These are phyloP conservation scores for Zosterops japonicus DNA, from an alignment of 2,113 vertebrate genomes.

Conservation along the genomic window DNA sequence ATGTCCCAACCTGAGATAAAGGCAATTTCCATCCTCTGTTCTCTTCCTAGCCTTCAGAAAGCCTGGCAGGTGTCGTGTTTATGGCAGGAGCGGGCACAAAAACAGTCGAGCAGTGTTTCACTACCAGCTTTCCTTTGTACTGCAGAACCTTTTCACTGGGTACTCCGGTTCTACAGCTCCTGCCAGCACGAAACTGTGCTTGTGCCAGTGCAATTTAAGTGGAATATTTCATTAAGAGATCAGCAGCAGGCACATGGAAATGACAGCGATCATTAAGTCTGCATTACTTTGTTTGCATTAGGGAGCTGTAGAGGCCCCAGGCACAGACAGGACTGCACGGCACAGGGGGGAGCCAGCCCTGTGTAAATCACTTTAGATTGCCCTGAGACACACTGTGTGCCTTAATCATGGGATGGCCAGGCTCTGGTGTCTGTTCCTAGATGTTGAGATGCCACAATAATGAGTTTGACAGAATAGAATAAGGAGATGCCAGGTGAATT, in stretches of 20 bases:
- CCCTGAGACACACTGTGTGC: not conserved
- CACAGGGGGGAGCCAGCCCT: not conserved
- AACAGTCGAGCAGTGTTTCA: not conserved
- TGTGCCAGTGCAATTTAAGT: not conserved
- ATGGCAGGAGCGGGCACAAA: not conserved
- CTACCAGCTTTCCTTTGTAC: not conserved
- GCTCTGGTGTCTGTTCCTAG: not conserved
- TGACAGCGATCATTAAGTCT: not conserved
- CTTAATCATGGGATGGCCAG: not conserved
- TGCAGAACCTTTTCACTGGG: not conserved
- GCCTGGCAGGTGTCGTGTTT: not conserved
- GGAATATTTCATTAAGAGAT: slow-evolving; percentile 18
- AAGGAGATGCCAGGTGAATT: not conserved
- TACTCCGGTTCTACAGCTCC: not conserved
- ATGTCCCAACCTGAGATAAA: not conserved
- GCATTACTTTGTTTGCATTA: not conserved
- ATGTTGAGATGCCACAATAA: accelerated
- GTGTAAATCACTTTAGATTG: not conserved
- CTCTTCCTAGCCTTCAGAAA: not conserved
- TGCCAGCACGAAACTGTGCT: not conserved
- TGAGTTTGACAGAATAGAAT: not conserved
- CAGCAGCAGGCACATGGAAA: not conserved
- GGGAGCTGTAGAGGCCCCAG: not conserved
- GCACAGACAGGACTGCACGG: not conserved
- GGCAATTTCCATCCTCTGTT: not conserved